A percentile compares a stretch with the other conserved stretches of the same genome.
phyloP scores from a whole-genome alignment of 2,113 vertebrate species.

The Chascanopsetta lugubris region DNA sequence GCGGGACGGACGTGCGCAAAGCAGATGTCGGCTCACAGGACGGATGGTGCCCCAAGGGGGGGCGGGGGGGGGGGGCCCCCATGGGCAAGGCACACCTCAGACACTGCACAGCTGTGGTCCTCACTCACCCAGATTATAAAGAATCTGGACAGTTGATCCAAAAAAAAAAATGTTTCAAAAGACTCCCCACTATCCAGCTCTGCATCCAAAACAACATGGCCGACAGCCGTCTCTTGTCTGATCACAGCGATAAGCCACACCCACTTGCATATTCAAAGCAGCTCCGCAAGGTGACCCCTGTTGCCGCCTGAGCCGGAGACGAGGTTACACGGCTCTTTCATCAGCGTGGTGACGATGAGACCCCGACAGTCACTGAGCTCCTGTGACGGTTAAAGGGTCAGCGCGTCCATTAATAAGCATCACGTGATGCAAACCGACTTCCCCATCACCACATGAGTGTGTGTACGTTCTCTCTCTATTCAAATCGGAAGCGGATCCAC shows the following conservation, averaged over 20 bases:
- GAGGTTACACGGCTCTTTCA: conserved; percentile 62
- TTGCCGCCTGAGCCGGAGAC: conserved; percentile 40
- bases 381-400: no score
- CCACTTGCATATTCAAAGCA: conserved; percentile 21
- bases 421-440: no score
- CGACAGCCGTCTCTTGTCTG: conserved; percentile 5
- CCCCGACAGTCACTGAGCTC: no score
- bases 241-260: conserved; percentile 25
- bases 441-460: no score
- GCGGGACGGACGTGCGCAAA: conserved; percentile 49
- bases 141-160: not conserved
- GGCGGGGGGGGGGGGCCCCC: conserved; percentile 33
- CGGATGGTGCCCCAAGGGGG: conserved; percentile 58
- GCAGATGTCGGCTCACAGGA: conserved; percentile 63
- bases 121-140: conserved; percentile 6
- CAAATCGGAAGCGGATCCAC: no score
- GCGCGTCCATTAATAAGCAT: no score
- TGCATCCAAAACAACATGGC: not conserved
- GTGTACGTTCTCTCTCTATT: no score
- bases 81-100: conserved; percentile 5
- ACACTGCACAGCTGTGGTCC: conserved; percentile 8
- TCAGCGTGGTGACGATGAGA: no score
- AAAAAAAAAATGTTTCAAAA: no score
- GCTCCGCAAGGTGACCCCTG: conserved; percentile 45
- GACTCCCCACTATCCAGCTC: no score